Evolutionary conservation across 1,140 invertebrate genomes (phyloP), one percentile per base, ranked within the genome.

Genomic region (Formica selysi): DNA sequence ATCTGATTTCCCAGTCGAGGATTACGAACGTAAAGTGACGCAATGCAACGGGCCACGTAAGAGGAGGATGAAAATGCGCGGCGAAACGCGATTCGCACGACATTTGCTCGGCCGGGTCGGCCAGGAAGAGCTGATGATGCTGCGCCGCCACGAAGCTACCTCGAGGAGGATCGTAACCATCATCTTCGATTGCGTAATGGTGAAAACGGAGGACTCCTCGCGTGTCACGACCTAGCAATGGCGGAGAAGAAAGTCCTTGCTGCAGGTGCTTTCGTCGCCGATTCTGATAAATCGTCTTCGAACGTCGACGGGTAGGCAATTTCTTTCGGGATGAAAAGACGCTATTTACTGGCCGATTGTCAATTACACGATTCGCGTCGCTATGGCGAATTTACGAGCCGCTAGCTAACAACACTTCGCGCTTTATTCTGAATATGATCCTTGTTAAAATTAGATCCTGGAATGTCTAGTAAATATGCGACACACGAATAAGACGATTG

Each of bases 81-180:
- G 54, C 79, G 29, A 32, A 32, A 32, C 29, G 68, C 64, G 88
- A 87, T 87, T 90, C 89, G 89, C 89, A 90, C 89, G 89, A 90
- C 88, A 90, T 89, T 90, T 90, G 26, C 7, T 59, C 61, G 83
- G 7, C 44, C 51, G n/a, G 85, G 68, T 84, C 85, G 67, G 80
- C 86, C 76, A 89, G 87, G 87, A 89, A 89, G 85, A 89, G 32
- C 32, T 3, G 76, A 79, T 41, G 89, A 90, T 73, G 70, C 80
- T 32, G 13, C 86, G 51, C 41, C 57, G 26, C 62, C n/a, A 22
- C 7, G 38, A 22, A 48, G 80, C 71, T 84, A 64, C 61, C 81
- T 64, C 44, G 57, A 19, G 41, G 32, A 76, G 44, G 81, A 65
- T 48, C n/a, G 84, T 78, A 64, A 68, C 64, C 65, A 86, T 22